phyloP scores from a whole-genome alignment of 2,888 invertebrate species.

The Epistrophella euchroma region DNA sequence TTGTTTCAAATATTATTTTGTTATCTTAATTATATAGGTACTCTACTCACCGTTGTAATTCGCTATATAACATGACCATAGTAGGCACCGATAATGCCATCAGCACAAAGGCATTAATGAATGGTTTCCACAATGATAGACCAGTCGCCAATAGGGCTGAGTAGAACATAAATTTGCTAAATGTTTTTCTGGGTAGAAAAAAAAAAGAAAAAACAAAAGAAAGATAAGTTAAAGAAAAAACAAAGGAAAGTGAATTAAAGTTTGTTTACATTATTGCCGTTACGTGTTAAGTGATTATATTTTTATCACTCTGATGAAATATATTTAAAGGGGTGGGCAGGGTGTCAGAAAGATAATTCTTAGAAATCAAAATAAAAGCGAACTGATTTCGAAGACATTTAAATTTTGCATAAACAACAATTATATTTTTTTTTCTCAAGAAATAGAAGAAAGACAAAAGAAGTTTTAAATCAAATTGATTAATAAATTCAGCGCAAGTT shows the following conservation, averaged over 20 bases:
- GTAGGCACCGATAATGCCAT: slow-evolving; percentile 90
- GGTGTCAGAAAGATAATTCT: background rate
- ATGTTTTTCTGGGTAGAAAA: slow-evolving; percentile 85
- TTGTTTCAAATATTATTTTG: background rate
- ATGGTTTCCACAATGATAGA: slow-evolving; percentile 90
- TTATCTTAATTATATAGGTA: slow-evolving; percentile 27
- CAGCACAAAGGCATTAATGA: slow-evolving; percentile 92
- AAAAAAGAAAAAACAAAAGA: slow-evolving; percentile 15
- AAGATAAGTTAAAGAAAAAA: background rate
- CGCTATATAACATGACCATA: slow-evolving; percentile 87
- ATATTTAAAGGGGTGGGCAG: background rate
- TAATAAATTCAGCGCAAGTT: background rate
- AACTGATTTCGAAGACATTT: background rate
- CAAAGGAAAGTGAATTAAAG: slow-evolving; percentile 23
- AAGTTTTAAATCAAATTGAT: background rate
- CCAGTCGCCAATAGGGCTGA: slow-evolving; percentile 88
- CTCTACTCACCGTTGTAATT: slow-evolving; percentile 87
- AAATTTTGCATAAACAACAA: background rate
- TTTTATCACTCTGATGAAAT: slow-evolving; percentile 10
- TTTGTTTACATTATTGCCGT: slow-evolving; percentile 7
- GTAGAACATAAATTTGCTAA: slow-evolving; percentile 86
- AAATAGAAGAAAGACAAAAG: background rate
- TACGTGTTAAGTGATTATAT: background rate
- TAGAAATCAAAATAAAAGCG: background rate
- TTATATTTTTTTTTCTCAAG: background rate